Evolutionary conservation across 2,888 invertebrate species (phyloP).

Genomic region (Phalangium opilio): DNA sequence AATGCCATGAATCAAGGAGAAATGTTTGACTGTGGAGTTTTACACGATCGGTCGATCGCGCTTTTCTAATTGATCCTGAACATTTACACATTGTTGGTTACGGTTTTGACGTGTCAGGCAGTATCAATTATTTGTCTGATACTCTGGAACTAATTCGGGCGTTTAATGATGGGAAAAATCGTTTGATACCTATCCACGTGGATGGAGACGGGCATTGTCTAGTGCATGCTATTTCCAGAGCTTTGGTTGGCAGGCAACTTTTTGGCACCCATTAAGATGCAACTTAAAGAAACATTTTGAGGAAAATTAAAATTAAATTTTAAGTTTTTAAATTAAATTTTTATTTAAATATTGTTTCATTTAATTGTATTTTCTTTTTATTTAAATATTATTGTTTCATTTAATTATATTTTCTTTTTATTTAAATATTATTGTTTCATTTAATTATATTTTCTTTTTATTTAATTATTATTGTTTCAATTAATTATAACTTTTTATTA

Average conservation of each 20-base stretch:
- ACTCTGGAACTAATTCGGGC: conserved; percentile 29
- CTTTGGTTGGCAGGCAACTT: conserved; percentile 34
- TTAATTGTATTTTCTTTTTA: no score
- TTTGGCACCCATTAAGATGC: conserved; percentile 35
- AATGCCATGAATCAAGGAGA: no score
- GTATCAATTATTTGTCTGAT: conserved; percentile 29
- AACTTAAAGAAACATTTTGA: conserved; percentile 32
- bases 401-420: no score
- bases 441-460: no score
- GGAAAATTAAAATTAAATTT: conserved; percentile 27
- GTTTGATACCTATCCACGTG: conserved; percentile 34
- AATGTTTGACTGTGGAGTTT: conserved; percentile 33
- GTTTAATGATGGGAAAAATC: conserved; percentile 29
- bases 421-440: no score
- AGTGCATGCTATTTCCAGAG: conserved; percentile 35
- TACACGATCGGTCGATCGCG: conserved; percentile 31
- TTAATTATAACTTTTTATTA: no score
- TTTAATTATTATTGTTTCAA: no score
- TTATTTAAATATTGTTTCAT: no score
- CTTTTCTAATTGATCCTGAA: conserved; percentile 33
- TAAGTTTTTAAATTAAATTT: no score
- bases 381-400: no score
- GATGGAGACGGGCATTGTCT: conserved; percentile 37
- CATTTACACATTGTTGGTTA: conserved; percentile 32
- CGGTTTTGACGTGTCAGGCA: conserved; percentile 33